A percentile compares a stretch with the other conserved stretches of the same genome.
Evolutionary conservation across 2,888 invertebrate genomes (phyloP).

Genomic region (Adelphocoris suturalis): DNA sequence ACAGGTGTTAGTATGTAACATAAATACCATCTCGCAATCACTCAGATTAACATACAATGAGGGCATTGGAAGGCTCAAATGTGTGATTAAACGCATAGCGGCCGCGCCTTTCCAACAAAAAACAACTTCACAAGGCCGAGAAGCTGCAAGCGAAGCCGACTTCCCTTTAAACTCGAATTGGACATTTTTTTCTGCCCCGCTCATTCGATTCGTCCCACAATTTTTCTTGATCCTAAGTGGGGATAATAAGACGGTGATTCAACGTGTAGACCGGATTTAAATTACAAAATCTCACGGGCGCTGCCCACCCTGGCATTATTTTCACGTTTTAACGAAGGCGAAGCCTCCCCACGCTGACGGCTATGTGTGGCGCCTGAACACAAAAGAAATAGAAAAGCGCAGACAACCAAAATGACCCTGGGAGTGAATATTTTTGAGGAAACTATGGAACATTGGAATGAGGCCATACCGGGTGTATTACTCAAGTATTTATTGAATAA

Average conservation of each 20-base stretch:
- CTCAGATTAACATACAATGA: slow-evolving; percentile 61
- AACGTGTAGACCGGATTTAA: slow-evolving; percentile 38
- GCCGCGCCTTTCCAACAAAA: slow-evolving; percentile 52
- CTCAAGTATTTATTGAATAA: no score
- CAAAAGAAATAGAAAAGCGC: neutral
- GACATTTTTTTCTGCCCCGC: neutral
- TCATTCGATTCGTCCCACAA: slow-evolving; percentile 41
- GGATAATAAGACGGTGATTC: slow-evolving; percentile 42
- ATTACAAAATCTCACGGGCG: slow-evolving; percentile 44
- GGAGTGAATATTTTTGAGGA: no score
- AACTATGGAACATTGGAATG: no score
- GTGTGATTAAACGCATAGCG: slow-evolving; percentile 62
- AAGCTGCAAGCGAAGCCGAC: neutral
- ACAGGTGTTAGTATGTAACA: slow-evolving; percentile 56
- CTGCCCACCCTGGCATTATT: slow-evolving; percentile 49
- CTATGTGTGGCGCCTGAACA: slow-evolving; percentile 1
- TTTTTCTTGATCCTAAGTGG: neutral
- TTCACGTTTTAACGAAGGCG: slow-evolving; percentile 20
- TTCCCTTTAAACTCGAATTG: slow-evolving; percentile 27
- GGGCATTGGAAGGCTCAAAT: slow-evolving; percentile 58
- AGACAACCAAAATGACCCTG: no score
- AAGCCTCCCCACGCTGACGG: neutral
- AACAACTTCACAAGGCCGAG: slow-evolving; percentile 21
- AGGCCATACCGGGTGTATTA: no score
- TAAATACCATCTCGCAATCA: slow-evolving; percentile 27